Base-by-base conservation (phyloP, 2,797 vertebrate genomes). In the Chloroceryle inda region DNA sequence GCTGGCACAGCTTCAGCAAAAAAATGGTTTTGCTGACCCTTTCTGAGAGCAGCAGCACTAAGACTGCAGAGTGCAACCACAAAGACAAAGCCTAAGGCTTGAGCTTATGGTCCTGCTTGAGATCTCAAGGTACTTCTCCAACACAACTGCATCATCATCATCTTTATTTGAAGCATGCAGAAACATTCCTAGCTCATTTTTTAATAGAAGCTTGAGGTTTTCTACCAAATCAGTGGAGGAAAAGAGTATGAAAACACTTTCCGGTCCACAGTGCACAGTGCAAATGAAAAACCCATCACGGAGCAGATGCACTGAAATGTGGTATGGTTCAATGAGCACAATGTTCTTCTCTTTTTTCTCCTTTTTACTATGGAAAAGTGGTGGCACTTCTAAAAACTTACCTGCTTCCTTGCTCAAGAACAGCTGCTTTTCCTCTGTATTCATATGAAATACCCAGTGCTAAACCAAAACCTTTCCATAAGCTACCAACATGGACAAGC, bases 401-500 rank as follows among this genome's bases (percentile, higher is more conserved):
- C 22, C 35, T 78, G 45, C 16, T 37, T 76, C 58, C 44, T 86
- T 85, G 20, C 45, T 84, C 27, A 78, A 64, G 64, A 87, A 58
- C 29, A 49, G 58, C 31, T 63, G 21, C 11, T 9, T 88, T 88
- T 94, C n/a, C 33, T 78, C 66, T 66, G 44, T 49, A 62, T 66
- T 71, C 47, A 5, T 59, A 85, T 40, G 33, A 85, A 94, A 84
- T 15, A 63, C 6, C 1, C 31, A 45, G 37, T 49, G 45, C 78
- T 78, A 72, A 89, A 96, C 26, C 66, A 83, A 89, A 84, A 47
- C 5, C 17, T 44, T 63, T 96, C 61, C 79, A 76, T 23, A 75
- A 84, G 66, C 40, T 76, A 81, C 76, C 73, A 81, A 13, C 76
- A 90, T 73, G 84, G 82, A 73, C 79, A 91, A 86, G 76, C 31